Conservation (phyloP, 1,140 invertebrate genomes). For the Episyrphus balteatus region DNA sequence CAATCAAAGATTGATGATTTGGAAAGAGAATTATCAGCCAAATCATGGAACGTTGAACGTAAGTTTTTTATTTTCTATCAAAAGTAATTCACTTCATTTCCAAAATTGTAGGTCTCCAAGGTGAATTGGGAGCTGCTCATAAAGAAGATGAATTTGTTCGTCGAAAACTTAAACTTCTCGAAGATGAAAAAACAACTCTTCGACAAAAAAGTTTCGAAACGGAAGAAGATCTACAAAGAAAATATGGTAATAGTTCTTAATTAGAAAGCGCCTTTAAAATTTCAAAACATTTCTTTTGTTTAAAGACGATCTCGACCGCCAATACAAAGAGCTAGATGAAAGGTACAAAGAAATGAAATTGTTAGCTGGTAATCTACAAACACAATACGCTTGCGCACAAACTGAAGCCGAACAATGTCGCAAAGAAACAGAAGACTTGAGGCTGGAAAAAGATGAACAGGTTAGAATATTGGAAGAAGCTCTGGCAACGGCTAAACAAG, state of each 20-base stretch:
- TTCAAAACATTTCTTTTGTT: background rate
- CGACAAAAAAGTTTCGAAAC: slow-evolving; percentile 41
- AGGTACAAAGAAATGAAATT: slow-evolving; percentile 41
- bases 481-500: slow-evolving; percentile 45
- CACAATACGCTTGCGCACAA: slow-evolving; percentile 24
- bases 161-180: slow-evolving; percentile 41
- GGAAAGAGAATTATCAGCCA: slow-evolving; percentile 41
- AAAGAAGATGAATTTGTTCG: slow-evolving; percentile 45
- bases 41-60: slow-evolving; percentile 46
- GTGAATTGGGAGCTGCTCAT: slow-evolving; percentile 43
- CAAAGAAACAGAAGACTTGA: slow-evolving; percentile 36
- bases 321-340: slow-evolving; percentile 39
- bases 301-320: slow-evolving; percentile 37
- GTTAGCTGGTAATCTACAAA: slow-evolving; percentile 25
- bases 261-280: slow-evolving; percentile 17
- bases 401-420: slow-evolving; percentile 22
- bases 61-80: slow-evolving; percentile 31
- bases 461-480: slow-evolving; percentile 43
- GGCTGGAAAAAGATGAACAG: slow-evolving; percentile 37
- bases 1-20: slow-evolving; percentile 42
- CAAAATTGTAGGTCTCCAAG: slow-evolving; percentile 39
- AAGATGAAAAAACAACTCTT: slow-evolving; percentile 41
- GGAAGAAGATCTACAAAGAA: slow-evolving; percentile 39
- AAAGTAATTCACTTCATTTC: no score
- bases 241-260: slow-evolving; percentile 38